Conservation (phyloP, 2,888 invertebrate species). For the Microplitis manilae region DNA sequence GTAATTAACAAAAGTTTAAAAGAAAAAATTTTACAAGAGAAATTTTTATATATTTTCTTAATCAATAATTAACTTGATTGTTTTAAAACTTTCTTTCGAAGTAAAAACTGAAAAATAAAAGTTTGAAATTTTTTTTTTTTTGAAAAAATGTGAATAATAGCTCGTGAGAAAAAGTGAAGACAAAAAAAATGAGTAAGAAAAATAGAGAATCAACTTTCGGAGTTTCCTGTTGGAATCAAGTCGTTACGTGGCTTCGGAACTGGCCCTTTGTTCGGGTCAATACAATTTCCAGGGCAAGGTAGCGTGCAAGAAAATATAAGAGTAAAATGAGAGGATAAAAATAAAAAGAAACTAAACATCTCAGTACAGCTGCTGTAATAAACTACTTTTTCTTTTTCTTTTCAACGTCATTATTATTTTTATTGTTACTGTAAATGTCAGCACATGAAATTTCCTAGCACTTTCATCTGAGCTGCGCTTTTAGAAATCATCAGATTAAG, state of each 20-base stretch:
- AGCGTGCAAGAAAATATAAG: conserved; percentile 3
- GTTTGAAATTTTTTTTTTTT: background rate
- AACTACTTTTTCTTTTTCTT: conserved; percentile 15
- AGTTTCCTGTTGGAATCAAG: conserved; percentile 32
- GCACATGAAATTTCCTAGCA: background rate
- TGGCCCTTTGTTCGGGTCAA: conserved; percentile 34
- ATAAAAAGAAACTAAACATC: background rate
- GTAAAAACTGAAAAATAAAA: background rate
- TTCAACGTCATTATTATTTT: conserved; percentile 7
- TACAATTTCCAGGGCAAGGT: conserved; percentile 28
- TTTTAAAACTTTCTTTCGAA: no score
- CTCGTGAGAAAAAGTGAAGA: background rate
- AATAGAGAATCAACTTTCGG: conserved; percentile 27
- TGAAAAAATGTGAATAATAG: background rate
- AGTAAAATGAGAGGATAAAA: conserved; percentile 12
- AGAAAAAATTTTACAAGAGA: no score
- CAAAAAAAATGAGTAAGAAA: background rate
- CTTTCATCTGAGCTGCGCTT: conserved; percentile 9
- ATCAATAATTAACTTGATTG: no score
- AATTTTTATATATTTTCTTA: no score
- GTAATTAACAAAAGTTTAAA: no score
- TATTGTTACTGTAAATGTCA: background rate
- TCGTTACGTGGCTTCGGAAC: conserved; percentile 33
- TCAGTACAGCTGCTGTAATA: conserved; percentile 22
- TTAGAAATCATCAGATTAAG: background rate